Evolutionary conservation across 2,888 invertebrate genomes (phyloP), one percentile per base, ranked within the genome.

Genomic region (Epicampocera succincta): DNA sequence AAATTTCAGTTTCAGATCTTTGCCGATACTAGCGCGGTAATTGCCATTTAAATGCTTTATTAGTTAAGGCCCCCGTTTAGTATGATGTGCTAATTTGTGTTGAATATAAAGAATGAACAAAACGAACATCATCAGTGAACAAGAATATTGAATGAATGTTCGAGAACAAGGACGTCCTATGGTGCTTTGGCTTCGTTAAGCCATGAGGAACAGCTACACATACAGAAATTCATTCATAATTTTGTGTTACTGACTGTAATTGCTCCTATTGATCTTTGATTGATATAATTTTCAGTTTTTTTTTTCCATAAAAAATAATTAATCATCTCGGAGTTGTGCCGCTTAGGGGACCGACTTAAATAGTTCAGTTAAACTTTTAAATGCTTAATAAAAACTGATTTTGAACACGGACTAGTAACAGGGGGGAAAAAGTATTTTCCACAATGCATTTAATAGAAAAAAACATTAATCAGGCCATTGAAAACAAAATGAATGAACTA

Each of bases 11-110:
- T 66, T 81, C 44, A 81, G 76, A 81, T 73, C 68, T 81, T 81
- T 81, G 76, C 81, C 81, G 81, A 73, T 81, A 81, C 63, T 63
- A 56, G 76, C 50, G 78, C 65, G 78, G 69, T 82, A 82, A 82
- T 82, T 82, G 65, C 71, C 54, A 75, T 78, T 78, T 74, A 82
- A 65, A 78, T 65, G 78, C 15, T 75, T 56, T 50, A 68, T 69
- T 50, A 65, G 78, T 61, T 69, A 63, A 52, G 63, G 21, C 40
- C 48, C n/a, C 56, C 73, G 25, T 60, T 58, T 66, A 56, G 65
- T 44, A 48, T 13, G 66, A 60, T 54, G 74, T 60, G 74, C 72
- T 40, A 74, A 74, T 79, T 71, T 40, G 40, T 40, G 48, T 61
- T 68, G 6, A 66, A 80, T 13, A 29, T 17, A 52, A 48, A 38